Conservation (phyloP, 2,797 vertebrate species). For the Channa striata region DNA sequence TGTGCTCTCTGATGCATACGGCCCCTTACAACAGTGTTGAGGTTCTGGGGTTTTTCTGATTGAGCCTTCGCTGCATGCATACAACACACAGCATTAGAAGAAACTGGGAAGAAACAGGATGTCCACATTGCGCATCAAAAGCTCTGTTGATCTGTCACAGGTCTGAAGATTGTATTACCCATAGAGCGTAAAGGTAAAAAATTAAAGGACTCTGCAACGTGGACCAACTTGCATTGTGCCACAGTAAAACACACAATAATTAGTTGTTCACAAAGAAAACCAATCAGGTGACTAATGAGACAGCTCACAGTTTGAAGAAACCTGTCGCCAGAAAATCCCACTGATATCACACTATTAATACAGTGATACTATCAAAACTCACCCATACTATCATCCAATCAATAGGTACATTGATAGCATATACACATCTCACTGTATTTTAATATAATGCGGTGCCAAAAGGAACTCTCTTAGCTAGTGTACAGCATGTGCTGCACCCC, state of each 20-base stretch:
- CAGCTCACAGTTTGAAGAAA: background rate
- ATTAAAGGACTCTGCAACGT: background rate
- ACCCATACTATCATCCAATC: constrained; percentile 27
- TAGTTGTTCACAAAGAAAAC: background rate
- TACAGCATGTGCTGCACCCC: constrained; percentile 31
- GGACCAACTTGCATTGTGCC: background rate
- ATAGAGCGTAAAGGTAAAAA: constrained; percentile 1
- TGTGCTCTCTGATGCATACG: constrained; percentile 40
- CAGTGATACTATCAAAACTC: no score
- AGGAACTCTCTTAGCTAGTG: constrained; percentile 40
- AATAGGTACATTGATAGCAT: constrained; percentile 34
- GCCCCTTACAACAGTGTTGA: constrained; percentile 28
- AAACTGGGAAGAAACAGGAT: constrained; percentile 1
- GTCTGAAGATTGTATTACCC: background rate
- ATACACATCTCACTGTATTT: constrained; percentile 42
- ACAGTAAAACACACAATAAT: background rate
- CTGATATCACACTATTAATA: background rate
- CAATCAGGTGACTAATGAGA: background rate
- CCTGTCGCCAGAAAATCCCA: constrained; percentile 8
- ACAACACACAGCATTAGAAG: background rate
- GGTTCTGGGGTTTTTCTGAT: constrained; percentile 22
- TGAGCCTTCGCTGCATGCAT: no score
- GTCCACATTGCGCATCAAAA: constrained; percentile 8
- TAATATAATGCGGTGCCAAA: constrained; percentile 33
- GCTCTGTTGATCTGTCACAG: constrained; percentile 4